Evolutionary conservation across 2,797 vertebrate species (phyloP).

Genomic region (Diceros bicornis): DNA sequence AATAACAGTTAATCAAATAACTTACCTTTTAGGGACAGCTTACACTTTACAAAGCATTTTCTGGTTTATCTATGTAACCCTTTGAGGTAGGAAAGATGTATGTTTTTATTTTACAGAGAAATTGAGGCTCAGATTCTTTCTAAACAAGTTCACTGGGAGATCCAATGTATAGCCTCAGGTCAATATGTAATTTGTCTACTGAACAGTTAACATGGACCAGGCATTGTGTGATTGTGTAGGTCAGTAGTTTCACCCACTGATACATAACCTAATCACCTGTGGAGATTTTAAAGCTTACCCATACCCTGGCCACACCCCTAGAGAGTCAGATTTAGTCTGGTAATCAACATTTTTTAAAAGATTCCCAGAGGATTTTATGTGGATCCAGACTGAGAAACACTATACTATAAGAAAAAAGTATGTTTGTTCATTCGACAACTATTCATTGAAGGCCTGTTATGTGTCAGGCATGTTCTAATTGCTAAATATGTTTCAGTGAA

Average conservation of each 20-base stretch:
- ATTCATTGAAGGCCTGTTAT: not conserved
- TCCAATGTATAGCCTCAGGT: not conserved
- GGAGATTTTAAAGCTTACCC: not conserved
- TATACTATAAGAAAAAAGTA: not conserved
- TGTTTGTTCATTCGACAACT: not conserved
- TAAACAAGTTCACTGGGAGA: not conserved
- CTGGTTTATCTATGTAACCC: not conserved
- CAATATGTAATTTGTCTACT: not conserved
- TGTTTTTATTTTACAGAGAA: constrained; percentile 7
- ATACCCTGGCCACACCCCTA: not conserved
- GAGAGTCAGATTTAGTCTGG: not conserved
- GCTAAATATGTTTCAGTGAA: not conserved
- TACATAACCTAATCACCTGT: not conserved
- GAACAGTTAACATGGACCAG: not conserved
- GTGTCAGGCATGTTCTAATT: not conserved
- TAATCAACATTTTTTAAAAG: not conserved
- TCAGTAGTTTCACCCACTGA: not conserved
- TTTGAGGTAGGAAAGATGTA: not conserved
- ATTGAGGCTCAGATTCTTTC: not conserved
- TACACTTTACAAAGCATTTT: not conserved
- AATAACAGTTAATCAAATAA: not conserved
- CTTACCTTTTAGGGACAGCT: not conserved
- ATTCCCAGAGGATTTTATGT: not conserved
- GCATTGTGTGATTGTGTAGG: not conserved
- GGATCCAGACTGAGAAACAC: not conserved